These are phyloP conservation scores for Zoanthus solanderi DNA, from an alignment of 92 coral and sea anemone species.

Conservation along the genomic window DNA sequence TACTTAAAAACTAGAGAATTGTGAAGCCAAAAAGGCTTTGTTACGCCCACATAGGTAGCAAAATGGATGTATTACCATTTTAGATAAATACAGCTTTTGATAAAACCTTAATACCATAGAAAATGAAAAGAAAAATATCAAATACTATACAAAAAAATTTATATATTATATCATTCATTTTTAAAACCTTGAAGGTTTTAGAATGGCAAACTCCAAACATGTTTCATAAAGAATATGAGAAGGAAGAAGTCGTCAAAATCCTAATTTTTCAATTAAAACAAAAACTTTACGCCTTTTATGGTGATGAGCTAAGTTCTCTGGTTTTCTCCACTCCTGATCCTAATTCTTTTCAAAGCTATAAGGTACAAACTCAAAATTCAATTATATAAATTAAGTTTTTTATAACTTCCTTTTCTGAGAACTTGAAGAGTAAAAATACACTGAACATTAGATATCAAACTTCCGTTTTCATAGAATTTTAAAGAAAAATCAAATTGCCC, in stretches of 20 bases:
- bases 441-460: conserved; percentile 22
- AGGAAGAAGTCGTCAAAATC: too few relatives aligned
- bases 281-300: too few relatives aligned
- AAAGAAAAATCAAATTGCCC: background rate
- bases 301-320: too few relatives aligned
- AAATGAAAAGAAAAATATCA: background rate
- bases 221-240: too few relatives aligned
- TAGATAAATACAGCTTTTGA: conserved; percentile 22
- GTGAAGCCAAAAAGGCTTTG: background rate
- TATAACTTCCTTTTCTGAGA: conserved; percentile 1
- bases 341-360: too few relatives aligned
- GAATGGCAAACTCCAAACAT: too few relatives aligned
- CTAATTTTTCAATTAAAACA: too few relatives aligned
- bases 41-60: conserved; percentile 27
- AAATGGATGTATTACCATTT: conserved; percentile 6
- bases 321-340: too few relatives aligned
- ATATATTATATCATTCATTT: background rate
- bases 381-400: conserved; percentile 14
- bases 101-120: background rate
- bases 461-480: conserved; percentile 26
- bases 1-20: conserved; percentile 18
- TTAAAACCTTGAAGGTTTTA: background rate
- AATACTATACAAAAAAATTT: background rate
- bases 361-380: background rate
- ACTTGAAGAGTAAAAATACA: conserved; percentile 7